Percentiles rank a stretch among this genome's conserved stretches.
phyloP scores from a whole-genome alignment of 2,113 vertebrate genomes.

The Irena cyanogastra region DNA sequence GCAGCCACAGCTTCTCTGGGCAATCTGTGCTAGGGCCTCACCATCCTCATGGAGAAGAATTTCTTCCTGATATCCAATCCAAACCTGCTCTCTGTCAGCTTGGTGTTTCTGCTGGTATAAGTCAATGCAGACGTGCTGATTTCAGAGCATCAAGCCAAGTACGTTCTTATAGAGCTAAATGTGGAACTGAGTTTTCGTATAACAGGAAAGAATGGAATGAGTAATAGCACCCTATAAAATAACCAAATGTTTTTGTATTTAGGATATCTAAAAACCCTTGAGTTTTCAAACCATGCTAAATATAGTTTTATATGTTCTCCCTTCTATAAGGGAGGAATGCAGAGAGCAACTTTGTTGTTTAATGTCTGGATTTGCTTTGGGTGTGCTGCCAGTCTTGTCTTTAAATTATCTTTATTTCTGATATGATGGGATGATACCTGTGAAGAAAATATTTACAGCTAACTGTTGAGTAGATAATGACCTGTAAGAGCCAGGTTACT shows the following conservation, averaged over 20 bases:
- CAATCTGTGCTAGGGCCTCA: not conserved
- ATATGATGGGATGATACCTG: not conserved
- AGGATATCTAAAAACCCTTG: not conserved
- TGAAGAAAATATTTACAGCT: not conserved
- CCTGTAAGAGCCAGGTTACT: not conserved
- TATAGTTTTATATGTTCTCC: not conserved
- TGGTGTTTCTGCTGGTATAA: not conserved
- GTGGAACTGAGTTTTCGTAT: not conserved
- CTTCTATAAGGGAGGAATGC: not conserved
- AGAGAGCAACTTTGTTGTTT: not conserved
- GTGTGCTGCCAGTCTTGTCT: not conserved
- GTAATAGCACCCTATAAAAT: not conserved
- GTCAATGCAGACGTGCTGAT: not conserved
- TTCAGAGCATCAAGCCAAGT: not conserved
- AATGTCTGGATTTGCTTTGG: not conserved
- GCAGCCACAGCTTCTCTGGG: not conserved
- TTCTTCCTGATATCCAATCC: not conserved
- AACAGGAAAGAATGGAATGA: not conserved
- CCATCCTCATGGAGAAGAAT: accelerated
- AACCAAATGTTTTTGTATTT: not conserved
- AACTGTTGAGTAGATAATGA: not conserved
- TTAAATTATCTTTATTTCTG: not conserved
- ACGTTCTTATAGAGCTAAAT: not conserved
- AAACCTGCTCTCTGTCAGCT: not conserved
- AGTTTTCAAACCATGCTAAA: not conserved